These are phyloP conservation scores for Phyto melanocephala DNA, from an alignment of 2,888 invertebrate species.

Conservation along the genomic window DNA sequence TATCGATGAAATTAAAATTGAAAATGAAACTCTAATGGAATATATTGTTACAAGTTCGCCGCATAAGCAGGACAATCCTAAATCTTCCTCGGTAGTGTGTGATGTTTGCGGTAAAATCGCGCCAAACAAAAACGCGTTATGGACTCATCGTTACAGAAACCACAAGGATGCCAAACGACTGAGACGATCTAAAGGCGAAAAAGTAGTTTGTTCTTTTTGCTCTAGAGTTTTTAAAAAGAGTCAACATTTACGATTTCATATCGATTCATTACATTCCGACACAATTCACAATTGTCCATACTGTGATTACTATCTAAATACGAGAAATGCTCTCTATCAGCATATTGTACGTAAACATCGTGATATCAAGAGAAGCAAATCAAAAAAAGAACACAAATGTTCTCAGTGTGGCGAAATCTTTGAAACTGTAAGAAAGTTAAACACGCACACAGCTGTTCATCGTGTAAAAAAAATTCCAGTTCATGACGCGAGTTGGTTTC, in stretches of 20 bases:
- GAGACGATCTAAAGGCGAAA: background rate
- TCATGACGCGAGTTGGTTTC: background rate
- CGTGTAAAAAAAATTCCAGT: too few species aligned
- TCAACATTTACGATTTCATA: background rate
- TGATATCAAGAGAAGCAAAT: background rate
- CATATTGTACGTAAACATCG: conserved; percentile 65
- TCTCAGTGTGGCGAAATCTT: background rate
- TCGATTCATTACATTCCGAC: background rate
- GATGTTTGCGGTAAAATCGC: conserved; percentile 60
- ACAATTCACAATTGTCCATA: too few species aligned
- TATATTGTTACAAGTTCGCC: background rate
- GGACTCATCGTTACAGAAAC: conserved; percentile 58
- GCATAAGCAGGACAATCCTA: background rate
- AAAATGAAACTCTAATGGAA: conserved; percentile 10
- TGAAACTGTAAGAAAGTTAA: background rate
- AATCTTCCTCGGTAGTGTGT: conserved; percentile 45
- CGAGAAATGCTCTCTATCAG: conserved; percentile 35
- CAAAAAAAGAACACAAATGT: background rate
- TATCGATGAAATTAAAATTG: conserved; percentile 15
- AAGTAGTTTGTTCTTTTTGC: conserved; percentile 1
- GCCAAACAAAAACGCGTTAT: conserved; percentile 51
- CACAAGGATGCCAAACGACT: background rate
- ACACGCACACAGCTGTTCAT: background rate
- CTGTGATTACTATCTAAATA: conserved; percentile 22
- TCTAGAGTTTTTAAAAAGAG: background rate